Conservation (phyloP, 2,888 invertebrate genomes). For the Pyrrhia umbra region DNA sequence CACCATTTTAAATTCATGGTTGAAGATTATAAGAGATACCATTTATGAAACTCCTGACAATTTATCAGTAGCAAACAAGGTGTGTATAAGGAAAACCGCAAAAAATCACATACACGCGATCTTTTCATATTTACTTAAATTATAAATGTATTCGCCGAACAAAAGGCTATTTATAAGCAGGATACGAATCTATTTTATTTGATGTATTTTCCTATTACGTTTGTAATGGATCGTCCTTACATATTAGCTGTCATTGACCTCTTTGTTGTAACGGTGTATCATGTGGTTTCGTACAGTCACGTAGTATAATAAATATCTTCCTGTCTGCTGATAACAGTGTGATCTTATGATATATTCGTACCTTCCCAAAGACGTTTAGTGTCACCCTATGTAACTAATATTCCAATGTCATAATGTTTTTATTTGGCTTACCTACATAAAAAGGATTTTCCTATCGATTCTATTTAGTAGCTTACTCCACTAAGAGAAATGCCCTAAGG, state of each 20-base stretch:
- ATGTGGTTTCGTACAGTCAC: background rate
- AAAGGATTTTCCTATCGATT: no score
- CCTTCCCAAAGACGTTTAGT: no score
- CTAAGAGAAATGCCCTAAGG: no score
- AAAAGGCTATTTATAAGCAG: background rate
- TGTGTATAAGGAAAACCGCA: slow-evolving; percentile 15
- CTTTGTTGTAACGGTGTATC: background rate
- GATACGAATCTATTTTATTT: background rate
- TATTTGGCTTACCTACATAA: no score
- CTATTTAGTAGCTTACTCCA: no score
- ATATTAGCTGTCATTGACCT: background rate
- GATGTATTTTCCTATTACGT: background rate
- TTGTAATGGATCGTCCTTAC: background rate
- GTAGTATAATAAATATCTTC: background rate
- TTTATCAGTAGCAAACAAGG: background rate
- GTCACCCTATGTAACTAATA: no score
- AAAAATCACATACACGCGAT: background rate
- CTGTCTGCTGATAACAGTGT: no score
- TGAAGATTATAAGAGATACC: background rate
- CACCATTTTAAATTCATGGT: no score
- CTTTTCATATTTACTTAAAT: background rate
- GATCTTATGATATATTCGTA: no score
- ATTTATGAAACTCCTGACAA: background rate
- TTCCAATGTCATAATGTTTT: no score
- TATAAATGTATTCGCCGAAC: slow-evolving; percentile 14